Percentiles rank a stretch among this genome's conserved stretches.
These are phyloP conservation scores for Lithobius niger DNA, from an alignment of 1,140 invertebrate species.

Conservation along the genomic window DNA sequence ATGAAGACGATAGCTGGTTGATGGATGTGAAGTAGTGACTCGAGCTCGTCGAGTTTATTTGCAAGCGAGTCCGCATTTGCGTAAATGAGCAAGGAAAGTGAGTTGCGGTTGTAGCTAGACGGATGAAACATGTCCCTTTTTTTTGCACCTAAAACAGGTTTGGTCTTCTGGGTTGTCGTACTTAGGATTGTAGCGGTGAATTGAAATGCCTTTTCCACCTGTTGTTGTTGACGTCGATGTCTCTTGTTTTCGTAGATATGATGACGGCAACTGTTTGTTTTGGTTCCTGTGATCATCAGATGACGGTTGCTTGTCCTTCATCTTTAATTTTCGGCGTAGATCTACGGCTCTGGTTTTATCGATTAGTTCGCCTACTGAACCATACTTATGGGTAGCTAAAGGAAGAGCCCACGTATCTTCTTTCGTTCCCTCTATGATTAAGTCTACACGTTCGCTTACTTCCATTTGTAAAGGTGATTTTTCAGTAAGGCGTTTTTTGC, in stretches of 20 bases:
- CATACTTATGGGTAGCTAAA: not conserved
- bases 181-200: not conserved
- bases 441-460: not conserved
- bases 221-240: not conserved
- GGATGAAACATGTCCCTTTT: slow-evolving; percentile 1
- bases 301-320: not conserved
- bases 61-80: too few relatives aligned
- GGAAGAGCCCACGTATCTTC: not conserved
- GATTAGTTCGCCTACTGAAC: not conserved
- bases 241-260: not conserved
- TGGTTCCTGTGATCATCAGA: not conserved
- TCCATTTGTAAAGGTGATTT: slow-evolving; percentile 1
- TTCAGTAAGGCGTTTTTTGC: too few relatives aligned
- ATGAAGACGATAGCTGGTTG: too few relatives aligned
- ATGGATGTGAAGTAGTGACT: too few relatives aligned
- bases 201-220: not conserved
- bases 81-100: too few relatives aligned
- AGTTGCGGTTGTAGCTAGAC: too few relatives aligned
- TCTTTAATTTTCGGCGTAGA: not conserved
- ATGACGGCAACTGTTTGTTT: not conserved
- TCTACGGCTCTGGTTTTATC: not conserved
- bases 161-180: too few relatives aligned
- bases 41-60: too few relatives aligned
- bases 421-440: not conserved
- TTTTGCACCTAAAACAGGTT: not conserved